Percentiles rank a stretch among this genome's conserved stretches.
Evolutionary conservation across 2,113 vertebrate species (phyloP).

Genomic region (Silurus asotus): DNA sequence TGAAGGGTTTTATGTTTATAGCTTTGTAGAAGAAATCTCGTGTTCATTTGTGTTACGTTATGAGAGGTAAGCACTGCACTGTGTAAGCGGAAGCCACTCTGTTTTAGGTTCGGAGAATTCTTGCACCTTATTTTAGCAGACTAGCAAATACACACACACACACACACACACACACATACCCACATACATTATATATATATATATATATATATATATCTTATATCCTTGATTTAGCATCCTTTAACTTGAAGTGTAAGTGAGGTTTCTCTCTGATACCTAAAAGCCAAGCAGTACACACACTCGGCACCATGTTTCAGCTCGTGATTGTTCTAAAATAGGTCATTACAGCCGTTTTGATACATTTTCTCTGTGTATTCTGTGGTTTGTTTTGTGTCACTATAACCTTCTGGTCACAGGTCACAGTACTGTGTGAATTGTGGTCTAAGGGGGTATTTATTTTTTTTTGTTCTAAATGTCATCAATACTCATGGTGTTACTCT

Average conservation of each 20-base stretch:
- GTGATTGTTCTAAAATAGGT: neutral
- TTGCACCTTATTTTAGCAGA: conserved; percentile 14
- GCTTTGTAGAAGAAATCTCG: neutral
- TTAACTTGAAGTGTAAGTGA: neutral
- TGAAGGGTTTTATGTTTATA: neutral
- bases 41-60: neutral
- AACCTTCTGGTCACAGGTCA: neutral
- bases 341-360: neutral
- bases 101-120: neutral
- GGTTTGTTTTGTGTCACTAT: neutral
- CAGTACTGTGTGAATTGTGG: neutral
- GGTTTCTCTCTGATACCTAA: neutral
- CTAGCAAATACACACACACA: neutral
- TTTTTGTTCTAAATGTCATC: neutral
- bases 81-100: neutral
- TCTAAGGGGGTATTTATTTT: neutral
- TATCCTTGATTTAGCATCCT: neutral
- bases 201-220: too few relatives aligned
- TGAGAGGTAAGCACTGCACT: neutral
- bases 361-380: neutral
- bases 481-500: neutral
- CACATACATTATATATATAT: neutral
- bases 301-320: neutral
- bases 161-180: neutral
- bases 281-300: neutral